phyloP scores from a whole-genome alignment of 2,797 vertebrate genomes.

The Saxicola maurus region DNA sequence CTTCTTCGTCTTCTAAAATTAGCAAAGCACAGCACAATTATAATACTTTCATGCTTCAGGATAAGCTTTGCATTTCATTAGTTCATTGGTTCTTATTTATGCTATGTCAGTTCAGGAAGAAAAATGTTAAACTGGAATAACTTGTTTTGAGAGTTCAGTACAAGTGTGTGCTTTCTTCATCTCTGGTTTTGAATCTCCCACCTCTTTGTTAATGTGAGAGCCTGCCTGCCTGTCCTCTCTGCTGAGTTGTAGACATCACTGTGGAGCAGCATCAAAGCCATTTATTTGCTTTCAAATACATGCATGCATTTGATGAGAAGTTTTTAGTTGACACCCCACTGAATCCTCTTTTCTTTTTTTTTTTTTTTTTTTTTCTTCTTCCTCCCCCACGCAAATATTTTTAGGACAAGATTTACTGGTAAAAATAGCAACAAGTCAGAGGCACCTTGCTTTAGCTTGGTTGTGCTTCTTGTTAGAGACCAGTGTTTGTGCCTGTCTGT shows the following conservation, averaged over 20 bases:
- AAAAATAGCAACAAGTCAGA: slow-evolving; percentile 41
- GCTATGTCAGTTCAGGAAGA: slow-evolving; percentile 50
- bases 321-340: slow-evolving; percentile 16
- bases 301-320: slow-evolving; percentile 10
- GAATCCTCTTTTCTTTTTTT: not conserved
- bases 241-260: not conserved
- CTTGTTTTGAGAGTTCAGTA: slow-evolving; percentile 58
- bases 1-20: slow-evolving; percentile 49
- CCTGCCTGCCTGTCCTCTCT: not conserved
- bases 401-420: slow-evolving; percentile 33
- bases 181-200: slow-evolving; percentile 29
- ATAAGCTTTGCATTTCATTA: slow-evolving; percentile 58
- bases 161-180: slow-evolving; percentile 42
- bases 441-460: not conserved
- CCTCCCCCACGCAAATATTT: not conserved
- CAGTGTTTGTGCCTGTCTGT: not conserved
- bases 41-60: slow-evolving; percentile 51
- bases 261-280: not conserved
- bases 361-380: not conserved
- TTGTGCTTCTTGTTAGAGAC: accelerated
- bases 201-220: not conserved
- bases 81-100: slow-evolving; percentile 46
- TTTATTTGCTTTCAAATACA: slow-evolving; percentile 34
- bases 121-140: slow-evolving; percentile 58
- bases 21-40: slow-evolving; percentile 55